Evolutionary conservation across 23 tunicate species (phyloP), one percentile per base, ranked within the genome.

Genomic region (Ascidia mentula): DNA sequence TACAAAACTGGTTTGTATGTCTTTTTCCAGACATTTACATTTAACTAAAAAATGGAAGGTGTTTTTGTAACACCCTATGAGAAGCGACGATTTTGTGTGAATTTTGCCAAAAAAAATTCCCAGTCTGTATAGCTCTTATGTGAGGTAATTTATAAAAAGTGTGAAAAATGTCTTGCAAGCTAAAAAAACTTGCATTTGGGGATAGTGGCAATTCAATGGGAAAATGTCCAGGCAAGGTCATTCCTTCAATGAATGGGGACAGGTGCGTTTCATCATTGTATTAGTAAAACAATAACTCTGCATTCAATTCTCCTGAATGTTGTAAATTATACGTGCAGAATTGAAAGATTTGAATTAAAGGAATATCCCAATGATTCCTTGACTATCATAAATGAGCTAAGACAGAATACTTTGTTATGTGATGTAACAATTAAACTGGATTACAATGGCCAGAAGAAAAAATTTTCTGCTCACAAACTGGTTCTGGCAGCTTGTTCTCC

Each of bases 181-280:
- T 85, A 20, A 45, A 82, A 78, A 85, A 72, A 42, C 78, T 75
- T 24, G 69, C 69, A 13, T 74, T 35, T 30, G n/a, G 6, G 46
- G 81, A 83, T 6, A 45, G 72, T 18, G 39, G 46, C 60, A 79
- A 81, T 9, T 45, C 59, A 13, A 40, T 72, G 74, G 97, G 97
- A 69, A 92, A 87, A 76, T 92, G 97, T 53, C 92, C 97, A 3
- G 97, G 88, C 39, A 22, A 69, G 40, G 97, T 92, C 6, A 78
- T 92, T 12, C 97, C 97, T 0, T 87, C 97, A 4, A 92, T 92
- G 97, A 82, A 92, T 69, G 97, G 97, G 65, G 97, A 92, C 77
- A 87, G 88, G 97, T 92, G 71, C 20, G 89, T 37, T 26, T 53
- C 22, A 53, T 28, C 7, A 20, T 5, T 53, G n/a, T n/a, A n/a